These are phyloP conservation scores for Hippocampus guttulatus DNA, from an alignment of 2,113 vertebrate species.

Conservation along the genomic window DNA sequence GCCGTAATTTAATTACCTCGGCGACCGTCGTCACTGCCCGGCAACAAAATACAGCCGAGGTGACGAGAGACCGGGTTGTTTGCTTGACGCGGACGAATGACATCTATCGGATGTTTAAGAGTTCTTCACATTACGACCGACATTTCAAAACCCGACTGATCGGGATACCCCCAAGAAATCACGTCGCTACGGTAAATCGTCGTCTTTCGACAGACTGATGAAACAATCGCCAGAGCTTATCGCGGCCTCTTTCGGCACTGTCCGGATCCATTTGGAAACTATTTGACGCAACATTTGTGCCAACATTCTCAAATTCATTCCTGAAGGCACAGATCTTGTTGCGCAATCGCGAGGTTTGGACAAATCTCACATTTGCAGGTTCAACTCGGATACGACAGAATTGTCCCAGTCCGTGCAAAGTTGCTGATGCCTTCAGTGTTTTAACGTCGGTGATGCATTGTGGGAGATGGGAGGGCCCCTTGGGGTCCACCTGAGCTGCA, in stretches of 20 bases:
- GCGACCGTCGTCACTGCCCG: conserved; percentile 44
- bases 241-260: too few species aligned
- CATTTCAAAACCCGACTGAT: neutral
- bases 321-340: too few species aligned
- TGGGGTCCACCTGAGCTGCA: neutral
- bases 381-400: neutral
- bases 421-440: neutral
- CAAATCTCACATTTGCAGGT: too few species aligned
- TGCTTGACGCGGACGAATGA: neutral
- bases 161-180: too few species aligned
- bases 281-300: too few species aligned
- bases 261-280: too few species aligned
- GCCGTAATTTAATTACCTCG: conserved; percentile 73
- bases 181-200: too few species aligned
- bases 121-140: neutral
- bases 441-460: neutral
- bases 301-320: too few species aligned
- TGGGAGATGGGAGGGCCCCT: neutral
- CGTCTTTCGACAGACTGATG: too few species aligned
- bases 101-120: neutral
- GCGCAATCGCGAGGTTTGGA: too few species aligned
- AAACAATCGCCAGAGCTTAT: too few species aligned
- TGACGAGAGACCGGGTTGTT: conserved; percentile 11
- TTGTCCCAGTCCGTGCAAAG: neutral
- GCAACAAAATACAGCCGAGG: conserved; percentile 40